Evolutionary conservation across 2,888 invertebrate species (phyloP).

Genomic region (Torymus tubicola): DNA sequence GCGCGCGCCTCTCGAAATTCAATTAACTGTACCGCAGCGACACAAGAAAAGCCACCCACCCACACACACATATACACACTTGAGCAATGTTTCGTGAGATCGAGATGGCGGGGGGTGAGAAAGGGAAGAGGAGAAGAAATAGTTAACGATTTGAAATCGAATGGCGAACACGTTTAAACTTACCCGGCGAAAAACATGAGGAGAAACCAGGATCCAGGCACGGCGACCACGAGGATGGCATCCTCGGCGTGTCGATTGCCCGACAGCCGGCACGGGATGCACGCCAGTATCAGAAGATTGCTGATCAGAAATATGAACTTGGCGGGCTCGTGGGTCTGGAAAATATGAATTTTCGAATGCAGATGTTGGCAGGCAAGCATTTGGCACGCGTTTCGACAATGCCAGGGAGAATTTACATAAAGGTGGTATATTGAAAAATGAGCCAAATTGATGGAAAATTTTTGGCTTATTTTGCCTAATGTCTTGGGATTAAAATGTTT

Average conservation of each 20-base stretch:
- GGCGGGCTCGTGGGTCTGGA: conserved; percentile 94
- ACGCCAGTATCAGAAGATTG: conserved; percentile 91
- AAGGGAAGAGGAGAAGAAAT: conserved; percentile 11
- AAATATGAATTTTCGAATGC: conserved; percentile 46
- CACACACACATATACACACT: no score
- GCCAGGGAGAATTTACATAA: no score
- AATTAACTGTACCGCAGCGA: conserved; percentile 21
- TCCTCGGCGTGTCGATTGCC: conserved; percentile 90
- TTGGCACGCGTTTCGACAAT: no score
- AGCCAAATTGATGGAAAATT: no score
- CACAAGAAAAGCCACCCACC: not conserved
- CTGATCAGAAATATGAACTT: conserved; percentile 95
- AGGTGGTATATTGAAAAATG: no score
- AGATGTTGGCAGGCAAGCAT: no score
- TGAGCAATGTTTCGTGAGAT: not conserved
- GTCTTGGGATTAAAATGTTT: no score
- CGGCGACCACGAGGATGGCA: conserved; percentile 92
- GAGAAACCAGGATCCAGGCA: conserved; percentile 98
- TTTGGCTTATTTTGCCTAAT: no score
- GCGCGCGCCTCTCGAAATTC: conserved; percentile 21
- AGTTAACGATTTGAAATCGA: not conserved
- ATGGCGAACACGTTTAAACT: conserved; percentile 60
- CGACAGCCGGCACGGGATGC: conserved; percentile 90
- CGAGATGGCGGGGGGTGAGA: not conserved
- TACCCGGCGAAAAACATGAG: conserved; percentile 99